Conservation (phyloP, 2,113 vertebrate species). For the Chloroceryle aenea region DNA sequence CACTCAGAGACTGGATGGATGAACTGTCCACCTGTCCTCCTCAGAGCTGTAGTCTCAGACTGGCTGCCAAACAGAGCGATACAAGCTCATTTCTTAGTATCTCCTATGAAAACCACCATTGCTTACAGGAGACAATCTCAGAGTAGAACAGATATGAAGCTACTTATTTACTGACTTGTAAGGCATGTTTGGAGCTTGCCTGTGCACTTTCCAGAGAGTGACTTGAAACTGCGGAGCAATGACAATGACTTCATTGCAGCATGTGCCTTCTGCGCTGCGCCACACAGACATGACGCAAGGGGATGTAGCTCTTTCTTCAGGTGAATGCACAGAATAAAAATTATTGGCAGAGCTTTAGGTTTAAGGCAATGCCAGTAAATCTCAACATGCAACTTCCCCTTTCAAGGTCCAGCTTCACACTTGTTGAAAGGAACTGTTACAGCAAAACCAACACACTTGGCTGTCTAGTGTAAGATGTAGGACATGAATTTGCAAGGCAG, state of each 20-base stretch:
- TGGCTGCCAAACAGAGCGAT: background rate
- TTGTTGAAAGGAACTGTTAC: background rate
- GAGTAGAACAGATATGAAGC: background rate
- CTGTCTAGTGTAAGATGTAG: background rate
- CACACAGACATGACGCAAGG: background rate
- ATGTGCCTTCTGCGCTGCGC: background rate
- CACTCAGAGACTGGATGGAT: background rate
- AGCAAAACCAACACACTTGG: background rate
- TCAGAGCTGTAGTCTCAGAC: background rate
- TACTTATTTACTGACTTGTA: background rate
- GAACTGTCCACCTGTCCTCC: background rate
- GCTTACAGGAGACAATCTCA: background rate
- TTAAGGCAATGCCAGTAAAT: background rate
- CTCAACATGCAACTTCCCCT: background rate
- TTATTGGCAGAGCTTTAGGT: background rate
- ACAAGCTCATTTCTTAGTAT: background rate
- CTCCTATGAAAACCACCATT: background rate
- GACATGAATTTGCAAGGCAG: background rate
- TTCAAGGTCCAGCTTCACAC: background rate
- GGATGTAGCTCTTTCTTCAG: background rate
- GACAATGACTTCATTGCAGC: background rate
- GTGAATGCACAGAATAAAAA: background rate
- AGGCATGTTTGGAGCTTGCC: background rate
- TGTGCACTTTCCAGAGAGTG: background rate
- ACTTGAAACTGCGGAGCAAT: background rate